A percentile compares a stretch with the other conserved stretches of the same genome.
phyloP scores from a whole-genome alignment of 2,888 invertebrate genomes.

The Ariolimax columbianus region DNA sequence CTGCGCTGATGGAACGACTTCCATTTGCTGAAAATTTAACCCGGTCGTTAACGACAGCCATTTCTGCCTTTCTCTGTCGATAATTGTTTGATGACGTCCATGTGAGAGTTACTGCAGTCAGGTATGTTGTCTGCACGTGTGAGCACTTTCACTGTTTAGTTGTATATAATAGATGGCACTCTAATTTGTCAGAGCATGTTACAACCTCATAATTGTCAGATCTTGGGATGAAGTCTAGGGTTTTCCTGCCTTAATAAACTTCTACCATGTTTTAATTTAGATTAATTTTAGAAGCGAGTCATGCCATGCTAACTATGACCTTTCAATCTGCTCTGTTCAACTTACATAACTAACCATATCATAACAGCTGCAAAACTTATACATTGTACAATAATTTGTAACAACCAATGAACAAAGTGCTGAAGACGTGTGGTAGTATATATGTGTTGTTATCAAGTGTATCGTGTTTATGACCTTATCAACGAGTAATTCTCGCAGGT shows the following conservation, averaged over 20 bases:
- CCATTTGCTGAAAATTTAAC: conserved; percentile 47
- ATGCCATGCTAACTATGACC: no score
- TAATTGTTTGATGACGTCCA: conserved; percentile 31
- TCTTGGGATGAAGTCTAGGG: not conserved
- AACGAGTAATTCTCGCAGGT: no score
- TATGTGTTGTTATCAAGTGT: no score
- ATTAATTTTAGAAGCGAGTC: not conserved
- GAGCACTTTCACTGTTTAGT: not conserved
- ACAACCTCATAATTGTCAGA: not conserved
- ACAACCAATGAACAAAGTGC: no score
- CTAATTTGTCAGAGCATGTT: not conserved
- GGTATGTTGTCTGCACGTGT: conserved; percentile 12
- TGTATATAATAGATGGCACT: not conserved
- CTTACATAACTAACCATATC: not conserved
- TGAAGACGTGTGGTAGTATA: no score
- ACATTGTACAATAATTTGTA: no score
- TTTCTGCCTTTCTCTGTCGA: conserved; percentile 35
- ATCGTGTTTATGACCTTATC: no score
- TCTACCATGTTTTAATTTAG: not conserved
- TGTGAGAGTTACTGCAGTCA: not conserved
- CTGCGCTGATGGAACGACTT: conserved; percentile 45
- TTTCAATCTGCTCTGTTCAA: not conserved
- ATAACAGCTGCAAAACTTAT: not conserved
- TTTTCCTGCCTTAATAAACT: not conserved
- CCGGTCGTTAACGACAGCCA: conserved; percentile 31